Base-by-base conservation (phyloP, 2,888 invertebrate species). In the Leucophenga montana region DNA sequence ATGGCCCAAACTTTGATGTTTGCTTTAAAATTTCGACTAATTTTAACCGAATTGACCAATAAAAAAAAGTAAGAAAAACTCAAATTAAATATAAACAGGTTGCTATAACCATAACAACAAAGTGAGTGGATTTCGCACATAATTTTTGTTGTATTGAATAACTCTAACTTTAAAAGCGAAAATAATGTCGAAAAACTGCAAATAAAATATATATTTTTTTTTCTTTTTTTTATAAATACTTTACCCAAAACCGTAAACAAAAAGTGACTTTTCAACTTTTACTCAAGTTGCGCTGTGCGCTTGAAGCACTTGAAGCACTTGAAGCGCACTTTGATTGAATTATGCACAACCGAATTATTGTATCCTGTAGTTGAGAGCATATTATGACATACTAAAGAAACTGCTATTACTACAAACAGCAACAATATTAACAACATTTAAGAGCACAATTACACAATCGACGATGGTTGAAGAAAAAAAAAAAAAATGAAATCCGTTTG, bases 261-360 rank as follows among this genome's bases (percentile, higher is more conserved):
- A 64, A 75, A 77, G 77, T 78, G 78, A 75, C 77, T 80, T 79
- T 80, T 77, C 78, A 82, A 78, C 82, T 79, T 84, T 83, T 84
- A 82, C 82, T 73, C 50, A 18, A 48, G 50, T 48, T 65, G 50
- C 22, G 56, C 56, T 56, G 22, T 18, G 27, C 18, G 31, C 46
- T 62, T 14, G 64, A n/a, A 33, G 57, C 67, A 57, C 27, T 68
- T 72, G 56, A 66, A 66, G 66, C 66, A 57, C 27, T 68, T 72
- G 56, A 66, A 66, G 66, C 66, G 53, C 39, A 39, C 39, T 57
- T 76, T 81, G 73, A 80, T 82, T 78, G 79, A 80, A 80, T 82
- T 80, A 80, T 82, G 78, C 70, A 68, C 75, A 61, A 70, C 75
- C 50, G 66, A 62, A 68, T 62, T 56, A 22, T 48, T 59, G 69